These are phyloP conservation scores for Syngnathus rostellatus DNA, from an alignment of 2,797 vertebrate species.

Conservation along the genomic window DNA sequence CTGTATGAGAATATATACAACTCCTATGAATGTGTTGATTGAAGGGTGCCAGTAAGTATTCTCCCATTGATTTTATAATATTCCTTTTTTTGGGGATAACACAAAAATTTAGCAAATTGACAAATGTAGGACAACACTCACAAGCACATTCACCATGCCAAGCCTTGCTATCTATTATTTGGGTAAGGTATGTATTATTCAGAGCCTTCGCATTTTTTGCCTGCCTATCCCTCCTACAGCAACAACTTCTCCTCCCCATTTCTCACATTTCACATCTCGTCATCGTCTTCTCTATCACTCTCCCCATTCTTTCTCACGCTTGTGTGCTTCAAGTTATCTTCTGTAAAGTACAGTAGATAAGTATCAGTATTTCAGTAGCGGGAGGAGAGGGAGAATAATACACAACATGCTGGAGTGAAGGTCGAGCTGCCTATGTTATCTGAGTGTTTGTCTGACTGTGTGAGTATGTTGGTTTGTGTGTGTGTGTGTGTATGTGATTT, in stretches of 20 bases:
- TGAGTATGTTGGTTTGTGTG: conserved; percentile 5
- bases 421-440: conserved; percentile 34
- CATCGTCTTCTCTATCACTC: not conserved
- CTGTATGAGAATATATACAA: not conserved
- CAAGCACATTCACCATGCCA: conserved; percentile 24
- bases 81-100: not conserved
- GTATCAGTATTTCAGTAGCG: conserved; percentile 39
- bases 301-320: conserved; percentile 12
- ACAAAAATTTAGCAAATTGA: conserved; percentile 22
- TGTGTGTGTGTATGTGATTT: conserved; percentile 41
- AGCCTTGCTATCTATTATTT: conserved; percentile 42
- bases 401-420: conserved; percentile 58
- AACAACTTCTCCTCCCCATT: conserved; percentile 11
- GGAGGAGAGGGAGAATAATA: conserved; percentile 43
- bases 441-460: conserved; percentile 8
- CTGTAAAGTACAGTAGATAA: conserved; percentile 54
- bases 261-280: conserved; percentile 19
- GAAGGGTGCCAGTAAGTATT: not conserved
- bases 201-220: conserved; percentile 29
- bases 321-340: conserved; percentile 35
- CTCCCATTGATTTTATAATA: not conserved
- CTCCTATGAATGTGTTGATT: not conserved
- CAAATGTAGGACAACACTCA: conserved; percentile 34
- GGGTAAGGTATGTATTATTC: conserved; percentile 50
- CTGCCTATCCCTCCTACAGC: conserved; percentile 9